Evolutionary conservation across 2,797 vertebrate species (phyloP), one percentile per base, ranked within the genome.

Genomic region (Apogon talboti): DNA sequence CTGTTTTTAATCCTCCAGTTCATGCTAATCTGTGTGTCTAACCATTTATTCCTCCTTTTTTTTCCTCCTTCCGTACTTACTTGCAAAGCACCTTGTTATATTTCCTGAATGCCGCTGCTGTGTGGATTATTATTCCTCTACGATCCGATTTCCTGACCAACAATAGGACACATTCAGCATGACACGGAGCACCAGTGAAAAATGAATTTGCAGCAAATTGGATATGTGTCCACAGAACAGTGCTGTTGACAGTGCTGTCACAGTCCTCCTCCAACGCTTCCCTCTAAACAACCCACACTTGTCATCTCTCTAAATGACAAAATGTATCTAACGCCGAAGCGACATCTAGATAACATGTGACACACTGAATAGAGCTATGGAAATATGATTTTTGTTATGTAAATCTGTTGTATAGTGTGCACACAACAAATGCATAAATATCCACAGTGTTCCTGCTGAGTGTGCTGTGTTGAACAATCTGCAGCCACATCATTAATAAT

Each of bases 81-180:
- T 46, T 42, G 54, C 40, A 14, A 71, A 24, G 7, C 56, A 46
- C 56, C 28, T 44, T 15, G 21, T 63, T 30, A 51, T 47, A 56
- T 58, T 69, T 64, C 24, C 40, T 72, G 40, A n/a, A 14, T 65
- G 54, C 37, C 62, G 54, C 33, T 2, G 40, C 58, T 15, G 8
- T 47, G 19, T 38, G 46, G 12, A 54, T 57, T 58, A 74, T 74
- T 61, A 73, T 79, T 41, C 50, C 67, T 46, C 7, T 15, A 58
- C 71, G 67, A 73, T 85, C 44, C 64, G 59, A 72, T 82, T 82
- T 83, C 44, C 55, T 73, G 68, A 71, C 62, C 67, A 72, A 77
- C 68, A 76, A 76, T 65, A 61, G 48, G 41, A 63, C 2, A 11
- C 61, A 75, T 55, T 69, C 56, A 77, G 74, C 53, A 79, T 54